Evolutionary conservation across 2,888 invertebrate genomes (phyloP).

Genomic region (Amblyteles armatorius): DNA sequence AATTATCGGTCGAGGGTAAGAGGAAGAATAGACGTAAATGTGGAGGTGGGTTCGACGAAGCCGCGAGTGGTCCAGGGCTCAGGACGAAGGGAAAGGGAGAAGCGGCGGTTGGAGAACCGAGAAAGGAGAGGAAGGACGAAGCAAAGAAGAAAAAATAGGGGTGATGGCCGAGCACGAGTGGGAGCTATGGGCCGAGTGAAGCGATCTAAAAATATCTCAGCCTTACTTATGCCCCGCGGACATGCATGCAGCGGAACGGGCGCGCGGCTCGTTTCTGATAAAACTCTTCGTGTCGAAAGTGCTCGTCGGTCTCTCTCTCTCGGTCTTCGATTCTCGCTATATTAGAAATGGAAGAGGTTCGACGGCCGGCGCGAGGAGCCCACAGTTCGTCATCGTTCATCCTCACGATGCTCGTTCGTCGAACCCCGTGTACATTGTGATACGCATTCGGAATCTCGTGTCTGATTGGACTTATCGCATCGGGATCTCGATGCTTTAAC

Average conservation of each 20-base stretch:
- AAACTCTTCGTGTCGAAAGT: slow-evolving; percentile 53
- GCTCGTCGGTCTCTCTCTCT: slow-evolving; percentile 36
- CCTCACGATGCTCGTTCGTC: slow-evolving; percentile 39
- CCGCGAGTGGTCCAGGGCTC: slow-evolving; percentile 9
- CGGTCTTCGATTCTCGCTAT: slow-evolving; percentile 18
- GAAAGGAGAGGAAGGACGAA: slow-evolving; percentile 40
- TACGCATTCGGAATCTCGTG: slow-evolving; percentile 27
- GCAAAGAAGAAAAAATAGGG: slow-evolving; percentile 17
- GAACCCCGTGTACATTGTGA: slow-evolving; percentile 38
- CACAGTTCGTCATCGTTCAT: slow-evolving; percentile 49
- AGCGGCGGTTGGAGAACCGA: slow-evolving; percentile 20
- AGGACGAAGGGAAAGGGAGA: slow-evolving; percentile 27
- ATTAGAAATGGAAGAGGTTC: slow-evolving; percentile 8
- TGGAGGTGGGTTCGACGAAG: slow-evolving; percentile 46
- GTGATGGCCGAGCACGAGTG: slow-evolving; percentile 46
- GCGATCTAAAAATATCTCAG: slow-evolving; percentile 68
- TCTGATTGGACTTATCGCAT: slow-evolving; percentile 39
- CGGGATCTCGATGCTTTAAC: slow-evolving; percentile 36
- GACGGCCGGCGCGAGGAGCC: neutral
- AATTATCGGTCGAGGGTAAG: neutral
- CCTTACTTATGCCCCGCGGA: slow-evolving; percentile 59
- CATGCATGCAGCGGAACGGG: slow-evolving; percentile 53
- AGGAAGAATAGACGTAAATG: slow-evolving; percentile 35
- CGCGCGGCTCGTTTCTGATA: slow-evolving; percentile 55
- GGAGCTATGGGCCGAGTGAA: slow-evolving; percentile 36